Evolutionary conservation across 2,888 invertebrate species (phyloP).

Genomic region (Leptura quadrifasciata): DNA sequence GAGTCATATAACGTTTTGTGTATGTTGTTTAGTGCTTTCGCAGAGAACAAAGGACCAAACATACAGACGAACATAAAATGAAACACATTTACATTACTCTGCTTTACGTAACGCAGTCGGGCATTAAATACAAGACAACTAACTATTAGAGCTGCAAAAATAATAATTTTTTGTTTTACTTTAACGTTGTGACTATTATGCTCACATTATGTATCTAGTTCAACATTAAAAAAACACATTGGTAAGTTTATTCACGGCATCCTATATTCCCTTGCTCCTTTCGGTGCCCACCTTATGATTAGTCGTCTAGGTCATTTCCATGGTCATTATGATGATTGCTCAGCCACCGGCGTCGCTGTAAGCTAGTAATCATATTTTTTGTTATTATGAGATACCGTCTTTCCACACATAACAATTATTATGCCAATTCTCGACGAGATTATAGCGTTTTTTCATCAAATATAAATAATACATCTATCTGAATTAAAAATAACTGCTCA

Average conservation of each 20-base stretch:
- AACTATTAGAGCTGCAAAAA: neutral
- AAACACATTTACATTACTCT: too few relatives aligned
- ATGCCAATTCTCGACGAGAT: neutral
- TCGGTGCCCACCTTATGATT: slow-evolving; percentile 10
- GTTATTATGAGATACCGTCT: slow-evolving; percentile 15
- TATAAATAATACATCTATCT: too few relatives aligned
- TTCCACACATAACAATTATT: slow-evolving; percentile 4
- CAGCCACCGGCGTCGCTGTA: slow-evolving; percentile 26
- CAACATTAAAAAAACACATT: neutral
- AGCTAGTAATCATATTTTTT: slow-evolving; percentile 23
- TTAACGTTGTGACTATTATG: neutral
- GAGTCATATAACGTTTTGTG: too few relatives aligned
- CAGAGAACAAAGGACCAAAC: too few relatives aligned
- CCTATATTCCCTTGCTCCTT: neutral
- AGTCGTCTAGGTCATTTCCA: slow-evolving; percentile 27
- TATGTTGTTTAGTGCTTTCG: too few relatives aligned
- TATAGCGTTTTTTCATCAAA: neutral
- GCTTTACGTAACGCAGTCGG: too few relatives aligned
- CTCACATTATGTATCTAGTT: neutral
- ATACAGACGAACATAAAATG: too few relatives aligned
- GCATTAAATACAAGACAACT: neutral
- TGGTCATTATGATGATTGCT: slow-evolving; percentile 26
- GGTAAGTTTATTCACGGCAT: neutral
- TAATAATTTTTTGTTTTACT: neutral
- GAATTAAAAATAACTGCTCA: too few relatives aligned